A percentile compares a stretch with the other conserved stretches of the same genome.
Evolutionary conservation across 2,888 invertebrate species (phyloP).

Genomic region (Bellardia bayeri): DNA sequence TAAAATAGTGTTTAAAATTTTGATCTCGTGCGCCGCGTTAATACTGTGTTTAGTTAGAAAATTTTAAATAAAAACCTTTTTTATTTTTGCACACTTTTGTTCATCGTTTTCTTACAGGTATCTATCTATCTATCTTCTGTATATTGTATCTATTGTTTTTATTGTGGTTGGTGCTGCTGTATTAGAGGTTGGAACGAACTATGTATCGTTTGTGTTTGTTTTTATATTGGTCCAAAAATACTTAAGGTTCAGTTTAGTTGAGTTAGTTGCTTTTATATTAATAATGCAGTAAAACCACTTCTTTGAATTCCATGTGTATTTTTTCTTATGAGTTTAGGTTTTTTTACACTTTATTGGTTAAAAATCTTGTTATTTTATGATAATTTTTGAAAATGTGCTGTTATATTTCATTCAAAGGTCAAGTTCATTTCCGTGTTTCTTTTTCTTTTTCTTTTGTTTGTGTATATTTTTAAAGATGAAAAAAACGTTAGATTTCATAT

Average conservation of each 20-base stretch:
- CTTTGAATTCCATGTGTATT: slow-evolving; percentile 28
- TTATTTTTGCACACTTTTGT: neutral
- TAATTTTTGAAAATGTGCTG: slow-evolving; percentile 66
- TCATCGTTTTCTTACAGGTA: neutral
- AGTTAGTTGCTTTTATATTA: slow-evolving; percentile 22
- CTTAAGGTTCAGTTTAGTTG: neutral
- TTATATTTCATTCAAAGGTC: slow-evolving; percentile 73
- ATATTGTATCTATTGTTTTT: neutral
- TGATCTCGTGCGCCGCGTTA: neutral
- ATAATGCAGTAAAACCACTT: slow-evolving; percentile 54
- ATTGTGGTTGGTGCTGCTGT: neutral
- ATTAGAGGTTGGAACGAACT: neutral
- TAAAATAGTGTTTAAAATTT: neutral
- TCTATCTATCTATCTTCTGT: too few relatives aligned
- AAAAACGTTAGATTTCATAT: slow-evolving; percentile 47
- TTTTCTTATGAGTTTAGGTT: neutral
- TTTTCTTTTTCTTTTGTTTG: neutral
- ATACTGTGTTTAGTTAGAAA: neutral
- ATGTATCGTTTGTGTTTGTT: slow-evolving; percentile 1
- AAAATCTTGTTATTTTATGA: slow-evolving; percentile 52
- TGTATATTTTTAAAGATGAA: slow-evolving; percentile 14
- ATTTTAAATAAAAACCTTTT: slow-evolving; percentile 11
- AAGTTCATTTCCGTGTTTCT: slow-evolving; percentile 74
- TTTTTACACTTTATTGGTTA: neutral
- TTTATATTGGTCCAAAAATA: slow-evolving; percentile 3